phyloP scores from a whole-genome alignment of 2,888 invertebrate species.

The Leptinotarsa tumamoca region DNA sequence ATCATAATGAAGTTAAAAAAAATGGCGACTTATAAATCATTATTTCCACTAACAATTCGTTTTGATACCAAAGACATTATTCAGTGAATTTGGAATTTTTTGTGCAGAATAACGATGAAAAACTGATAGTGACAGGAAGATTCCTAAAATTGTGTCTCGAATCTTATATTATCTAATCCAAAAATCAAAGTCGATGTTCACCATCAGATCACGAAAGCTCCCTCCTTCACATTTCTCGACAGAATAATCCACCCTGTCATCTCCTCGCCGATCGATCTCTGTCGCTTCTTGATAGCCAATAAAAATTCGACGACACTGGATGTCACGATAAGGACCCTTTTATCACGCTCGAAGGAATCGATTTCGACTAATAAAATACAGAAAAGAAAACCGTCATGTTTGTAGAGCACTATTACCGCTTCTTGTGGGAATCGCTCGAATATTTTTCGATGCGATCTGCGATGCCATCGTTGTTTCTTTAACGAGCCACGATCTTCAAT shows the following conservation, averaged over 20 bases:
- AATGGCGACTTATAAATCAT: too few species aligned
- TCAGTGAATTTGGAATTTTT: too few species aligned
- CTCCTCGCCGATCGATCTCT: conserved; percentile 11
- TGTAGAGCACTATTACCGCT: conserved; percentile 50
- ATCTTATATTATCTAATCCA: too few species aligned
- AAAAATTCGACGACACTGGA: conserved; percentile 45
- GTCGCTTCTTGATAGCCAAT: conserved; percentile 34
- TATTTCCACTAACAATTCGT: too few species aligned
- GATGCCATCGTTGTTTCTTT: conserved; percentile 43
- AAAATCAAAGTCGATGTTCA: too few species aligned
- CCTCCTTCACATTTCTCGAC: neutral
- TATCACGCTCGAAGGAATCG: conserved; percentile 54
- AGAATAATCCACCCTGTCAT: conserved; percentile 12
- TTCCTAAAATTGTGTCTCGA: too few species aligned
- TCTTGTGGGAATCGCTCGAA: conserved; percentile 39
- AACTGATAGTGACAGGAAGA: too few species aligned
- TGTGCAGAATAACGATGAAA: too few species aligned
- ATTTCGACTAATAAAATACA: conserved; percentile 55
- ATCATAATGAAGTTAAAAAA: too few species aligned
- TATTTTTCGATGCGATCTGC: conserved; percentile 39
- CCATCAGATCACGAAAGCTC: neutral
- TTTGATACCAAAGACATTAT: too few species aligned
- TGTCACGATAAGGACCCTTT: conserved; percentile 46
- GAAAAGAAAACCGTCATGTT: conserved; percentile 54
- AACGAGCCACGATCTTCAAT: conserved; percentile 37